Percentiles rank a stretch among this genome's conserved stretches.
Evolutionary conservation across 2,113 vertebrate species (phyloP).

Genomic region (Oryzias melastigma): DNA sequence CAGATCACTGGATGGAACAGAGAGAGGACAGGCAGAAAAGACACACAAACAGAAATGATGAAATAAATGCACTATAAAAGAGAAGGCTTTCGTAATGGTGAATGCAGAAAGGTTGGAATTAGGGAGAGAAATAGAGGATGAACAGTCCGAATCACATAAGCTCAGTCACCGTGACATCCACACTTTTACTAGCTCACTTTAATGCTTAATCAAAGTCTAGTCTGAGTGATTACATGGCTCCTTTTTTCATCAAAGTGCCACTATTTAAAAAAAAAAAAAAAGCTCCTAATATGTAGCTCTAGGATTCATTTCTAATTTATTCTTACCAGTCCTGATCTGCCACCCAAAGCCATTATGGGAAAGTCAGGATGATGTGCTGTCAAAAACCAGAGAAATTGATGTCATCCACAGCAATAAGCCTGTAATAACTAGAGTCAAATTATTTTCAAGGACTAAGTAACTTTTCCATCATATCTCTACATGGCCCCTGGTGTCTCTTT

Average conservation of each 20-base stretch:
- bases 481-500: slow-evolving; percentile 42
- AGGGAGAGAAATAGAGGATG: slow-evolving; percentile 19
- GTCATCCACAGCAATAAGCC: slow-evolving; percentile 59
- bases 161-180: slow-evolving; percentile 51
- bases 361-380: slow-evolving; percentile 64
- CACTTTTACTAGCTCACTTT: slow-evolving; percentile 51
- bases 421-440: slow-evolving; percentile 65
- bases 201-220: slow-evolving; percentile 63
- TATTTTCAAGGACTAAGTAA: slow-evolving; percentile 54
- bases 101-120: slow-evolving; percentile 41
- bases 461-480: slow-evolving; percentile 49
- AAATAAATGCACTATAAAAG: slow-evolving; percentile 16
- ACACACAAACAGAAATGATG: not conserved
- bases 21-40: too few species aligned
- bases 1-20: too few species aligned
- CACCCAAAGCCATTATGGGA: slow-evolving; percentile 61
- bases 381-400: slow-evolving; percentile 60
- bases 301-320: slow-evolving; percentile 67
- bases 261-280: slow-evolving; percentile 36
- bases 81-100: slow-evolving; percentile 2
- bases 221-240: slow-evolving; percentile 47
- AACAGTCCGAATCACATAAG: slow-evolving; percentile 56
- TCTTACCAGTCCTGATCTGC: slow-evolving; percentile 57
- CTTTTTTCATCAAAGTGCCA: slow-evolving; percentile 50
- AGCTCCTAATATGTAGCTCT: slow-evolving; percentile 46